Percentiles rank a stretch among this genome's conserved stretches.
phyloP scores from a whole-genome alignment of 2,797 vertebrate species.

The Anguilla pacifica region DNA sequence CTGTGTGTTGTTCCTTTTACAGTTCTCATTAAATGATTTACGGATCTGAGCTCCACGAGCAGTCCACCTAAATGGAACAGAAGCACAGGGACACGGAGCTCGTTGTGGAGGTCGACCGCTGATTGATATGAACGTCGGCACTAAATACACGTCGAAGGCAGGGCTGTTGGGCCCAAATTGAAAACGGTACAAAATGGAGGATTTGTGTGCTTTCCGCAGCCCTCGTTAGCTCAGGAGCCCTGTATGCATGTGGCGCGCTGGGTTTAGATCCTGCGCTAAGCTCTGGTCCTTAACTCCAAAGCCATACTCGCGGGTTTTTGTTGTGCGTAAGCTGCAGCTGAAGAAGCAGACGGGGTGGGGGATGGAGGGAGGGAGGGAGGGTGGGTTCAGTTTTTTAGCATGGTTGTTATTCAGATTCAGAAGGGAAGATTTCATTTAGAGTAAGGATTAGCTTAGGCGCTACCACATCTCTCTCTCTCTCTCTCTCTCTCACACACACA shows the following conservation, averaged over 20 bases:
- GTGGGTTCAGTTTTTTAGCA: not conserved
- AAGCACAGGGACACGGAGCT: not conserved
- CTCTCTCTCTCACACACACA: not conserved
- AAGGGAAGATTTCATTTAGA: not conserved
- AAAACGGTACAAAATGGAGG: constrained; percentile 2
- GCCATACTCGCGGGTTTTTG: not conserved
- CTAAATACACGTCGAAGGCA: not conserved
- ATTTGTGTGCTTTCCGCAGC: not conserved
- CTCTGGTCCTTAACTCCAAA: not conserved
- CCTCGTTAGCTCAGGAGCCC: not conserved
- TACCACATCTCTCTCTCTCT: not conserved
- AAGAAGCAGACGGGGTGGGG: not conserved
- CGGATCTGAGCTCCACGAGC: not conserved
- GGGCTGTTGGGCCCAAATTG: not conserved
- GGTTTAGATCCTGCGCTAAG: not conserved
- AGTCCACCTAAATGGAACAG: not conserved
- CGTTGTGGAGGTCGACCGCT: not conserved
- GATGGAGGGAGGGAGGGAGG: too few relatives aligned
- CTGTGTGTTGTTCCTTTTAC: not conserved
- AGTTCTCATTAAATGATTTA: constrained; percentile 15
- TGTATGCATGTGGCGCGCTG: not conserved
- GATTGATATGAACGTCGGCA: not conserved
- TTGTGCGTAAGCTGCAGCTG: not conserved
- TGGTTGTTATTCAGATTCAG: not conserved
- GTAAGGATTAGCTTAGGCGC: not conserved